Evolutionary conservation across 2,797 vertebrate species (phyloP).

Genomic region (Rhincodon typus): DNA sequence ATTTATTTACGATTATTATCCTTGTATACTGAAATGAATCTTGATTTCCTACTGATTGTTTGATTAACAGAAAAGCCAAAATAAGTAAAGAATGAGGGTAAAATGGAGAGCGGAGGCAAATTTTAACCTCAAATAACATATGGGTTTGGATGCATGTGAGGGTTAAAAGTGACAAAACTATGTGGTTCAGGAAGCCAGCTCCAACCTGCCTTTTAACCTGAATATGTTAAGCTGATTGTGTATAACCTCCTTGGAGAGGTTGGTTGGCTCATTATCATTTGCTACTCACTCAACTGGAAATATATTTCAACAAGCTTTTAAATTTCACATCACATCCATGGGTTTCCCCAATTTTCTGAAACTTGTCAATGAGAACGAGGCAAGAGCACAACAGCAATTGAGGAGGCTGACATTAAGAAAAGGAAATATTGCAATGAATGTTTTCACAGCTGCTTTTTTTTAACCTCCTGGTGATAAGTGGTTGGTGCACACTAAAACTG

Average conservation of each 20-base stretch:
- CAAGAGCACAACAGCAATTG: neutral
- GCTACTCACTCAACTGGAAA: neutral
- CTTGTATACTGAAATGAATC: neutral
- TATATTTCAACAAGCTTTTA: neutral
- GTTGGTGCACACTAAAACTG: neutral
- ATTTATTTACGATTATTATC: neutral
- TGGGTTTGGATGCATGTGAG: neutral
- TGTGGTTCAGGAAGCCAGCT: neutral
- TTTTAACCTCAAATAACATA: too few species aligned
- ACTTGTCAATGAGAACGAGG: neutral
- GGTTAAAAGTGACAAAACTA: neutral
- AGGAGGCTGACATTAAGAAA: neutral
- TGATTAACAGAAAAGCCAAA: neutral
- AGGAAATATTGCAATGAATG: neutral
- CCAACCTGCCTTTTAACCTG: neutral
- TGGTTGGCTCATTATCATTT: neutral
- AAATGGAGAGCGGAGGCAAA: neutral
- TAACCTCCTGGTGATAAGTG: neutral
- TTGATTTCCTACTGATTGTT: neutral
- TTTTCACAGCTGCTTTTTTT: neutral
- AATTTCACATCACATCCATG: neutral
- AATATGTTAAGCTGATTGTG: neutral
- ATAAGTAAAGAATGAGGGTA: neutral
- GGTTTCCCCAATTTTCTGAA: neutral
- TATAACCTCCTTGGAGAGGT: too few species aligned